Conservation (phyloP, 2,797 vertebrate genomes). For the Coluber constrictor region DNA sequence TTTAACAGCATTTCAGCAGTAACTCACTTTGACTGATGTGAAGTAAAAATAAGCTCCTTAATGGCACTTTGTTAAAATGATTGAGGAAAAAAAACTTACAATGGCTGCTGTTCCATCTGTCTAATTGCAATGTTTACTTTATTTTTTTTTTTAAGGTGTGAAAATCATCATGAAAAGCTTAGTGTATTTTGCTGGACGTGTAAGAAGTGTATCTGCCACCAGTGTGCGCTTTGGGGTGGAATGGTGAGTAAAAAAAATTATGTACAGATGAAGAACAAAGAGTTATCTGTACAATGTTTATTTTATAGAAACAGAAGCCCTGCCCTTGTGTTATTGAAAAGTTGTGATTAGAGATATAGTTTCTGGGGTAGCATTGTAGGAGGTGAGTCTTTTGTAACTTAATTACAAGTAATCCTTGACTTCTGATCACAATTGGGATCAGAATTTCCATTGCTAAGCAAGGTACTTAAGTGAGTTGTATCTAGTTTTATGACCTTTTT, state of each 20-base stretch:
- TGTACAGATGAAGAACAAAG: rapidly evolving
- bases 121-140: neutral
- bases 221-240: conserved; percentile 98
- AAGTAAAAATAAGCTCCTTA: neutral
- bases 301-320: neutral
- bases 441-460: neutral
- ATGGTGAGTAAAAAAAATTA: conserved; percentile 78
- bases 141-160: conserved; percentile 79
- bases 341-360: rapidly evolving
- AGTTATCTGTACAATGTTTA: neutral
- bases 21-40: neutral
- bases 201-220: conserved; percentile 99
- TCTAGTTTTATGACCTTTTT: neutral
- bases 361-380: neutral
- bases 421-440: neutral
- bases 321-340: neutral
- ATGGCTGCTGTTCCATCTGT: no score
- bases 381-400: neutral
- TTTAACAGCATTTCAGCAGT: neutral
- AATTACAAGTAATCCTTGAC: neutral
- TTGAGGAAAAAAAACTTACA: neutral
- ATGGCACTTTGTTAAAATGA: neutral
- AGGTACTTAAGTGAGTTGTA: neutral
- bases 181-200: conserved; percentile 99
- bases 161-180: conserved; percentile 97